These are phyloP conservation scores for Falco berigora DNA, from an alignment of 2,797 vertebrate species.

Conservation along the genomic window DNA sequence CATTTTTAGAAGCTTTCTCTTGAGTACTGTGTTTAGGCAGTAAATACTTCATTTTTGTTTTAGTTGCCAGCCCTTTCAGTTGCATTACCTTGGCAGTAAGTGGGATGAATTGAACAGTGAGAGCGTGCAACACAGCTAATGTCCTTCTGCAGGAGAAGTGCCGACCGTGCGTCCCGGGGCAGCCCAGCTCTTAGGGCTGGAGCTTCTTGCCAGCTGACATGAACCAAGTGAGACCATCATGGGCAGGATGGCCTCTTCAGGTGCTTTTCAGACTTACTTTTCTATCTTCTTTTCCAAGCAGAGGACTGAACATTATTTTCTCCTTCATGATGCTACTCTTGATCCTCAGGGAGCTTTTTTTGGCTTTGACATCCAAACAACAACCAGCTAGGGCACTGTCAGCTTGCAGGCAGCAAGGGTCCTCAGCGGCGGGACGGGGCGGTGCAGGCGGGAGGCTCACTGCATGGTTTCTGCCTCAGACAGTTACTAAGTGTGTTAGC, in stretches of 20 bases:
- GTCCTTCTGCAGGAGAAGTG: background rate
- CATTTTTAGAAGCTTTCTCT: background rate
- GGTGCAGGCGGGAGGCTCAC: background rate
- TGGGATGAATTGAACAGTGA: background rate
- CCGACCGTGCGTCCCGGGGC: fast-evolving
- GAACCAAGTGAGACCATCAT: background rate
- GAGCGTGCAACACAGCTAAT: too few species aligned
- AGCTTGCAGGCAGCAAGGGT: background rate
- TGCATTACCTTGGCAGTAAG: background rate
- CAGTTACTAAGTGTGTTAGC: background rate
- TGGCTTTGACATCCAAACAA: background rate
- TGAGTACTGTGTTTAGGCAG: background rate
- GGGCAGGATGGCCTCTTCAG: background rate
- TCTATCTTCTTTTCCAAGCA: background rate
- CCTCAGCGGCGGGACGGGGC: fast-evolving
- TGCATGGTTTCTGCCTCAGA: background rate
- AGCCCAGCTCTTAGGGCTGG: background rate
- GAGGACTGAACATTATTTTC: background rate
- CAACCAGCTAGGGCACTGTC: background rate
- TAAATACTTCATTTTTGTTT: background rate
- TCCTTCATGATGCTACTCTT: background rate
- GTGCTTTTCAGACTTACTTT: background rate
- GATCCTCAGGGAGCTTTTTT: background rate
- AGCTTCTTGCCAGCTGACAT: background rate
- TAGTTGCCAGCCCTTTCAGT: background rate